Base-by-base conservation (phyloP, 2,888 invertebrate genomes). In the Agrochola circellaris region DNA sequence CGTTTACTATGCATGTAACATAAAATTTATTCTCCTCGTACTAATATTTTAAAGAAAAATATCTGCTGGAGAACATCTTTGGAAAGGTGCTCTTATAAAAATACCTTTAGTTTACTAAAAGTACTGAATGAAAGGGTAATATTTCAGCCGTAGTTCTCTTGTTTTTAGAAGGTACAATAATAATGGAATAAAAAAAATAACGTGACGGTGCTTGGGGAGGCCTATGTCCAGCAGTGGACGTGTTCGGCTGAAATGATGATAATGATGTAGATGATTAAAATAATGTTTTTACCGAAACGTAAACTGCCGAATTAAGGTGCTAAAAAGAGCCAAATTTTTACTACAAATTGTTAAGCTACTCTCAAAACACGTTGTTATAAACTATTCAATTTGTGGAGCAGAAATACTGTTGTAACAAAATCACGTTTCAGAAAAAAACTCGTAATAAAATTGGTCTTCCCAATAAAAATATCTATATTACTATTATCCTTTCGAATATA, bases 31-130 rank as follows among this genome's bases (percentile, higher is more conserved):
- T 34, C 54, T 17, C 23, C 26, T 30, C 23, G 34, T 45, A 62
- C 26, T 23, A 11, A 54, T 26, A 78, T 79, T 79, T 54, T 26
- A 9, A 54, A 54, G 23, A 54, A 78, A 51, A 45, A 69, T 69
- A 69, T 54, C 34, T 38, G 26, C n/a, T 75, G 17, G 23, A 58
- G 34, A 64, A 64, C 26, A 58, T 48, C n/a, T 78, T 34, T 23
- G n/a, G 54, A 69, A 77, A 51, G 48, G 61, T 62, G 34, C 56
- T 77, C 15, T 34, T 48, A 34, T 2, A 45, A 45, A 68, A 54
- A 42, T 68, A 45, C 17, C 17, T 69, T 45, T 45, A 54, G 3
- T 45, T n/a, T 61, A 45, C 34, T 38, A 15, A 78, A 54, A 15
- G 38, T 20, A 51, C 48, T 58, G 15, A 54, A 2, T 5, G 2